Percentiles rank a stretch among this genome's conserved stretches.
Evolutionary conservation across 2,113 vertebrate genomes (phyloP).

Genomic region (Brachionichthys hirsutus): DNA sequence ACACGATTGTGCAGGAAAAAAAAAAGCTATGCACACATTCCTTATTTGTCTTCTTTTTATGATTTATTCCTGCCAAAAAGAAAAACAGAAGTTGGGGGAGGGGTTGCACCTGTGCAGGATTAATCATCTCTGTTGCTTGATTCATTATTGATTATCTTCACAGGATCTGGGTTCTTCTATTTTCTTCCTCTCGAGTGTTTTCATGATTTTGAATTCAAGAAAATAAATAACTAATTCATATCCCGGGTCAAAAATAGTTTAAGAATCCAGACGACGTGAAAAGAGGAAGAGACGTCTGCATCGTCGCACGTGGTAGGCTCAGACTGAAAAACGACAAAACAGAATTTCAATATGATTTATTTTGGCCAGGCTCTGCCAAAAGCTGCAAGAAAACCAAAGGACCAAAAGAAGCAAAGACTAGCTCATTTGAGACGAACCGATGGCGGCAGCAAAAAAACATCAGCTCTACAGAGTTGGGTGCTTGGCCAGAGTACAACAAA

Average conservation of each 20-base stretch:
- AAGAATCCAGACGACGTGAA: slow-evolving; percentile 36
- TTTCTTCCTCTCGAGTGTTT: not conserved
- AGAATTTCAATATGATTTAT: slow-evolving; percentile 5
- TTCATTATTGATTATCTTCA: slow-evolving; percentile 48
- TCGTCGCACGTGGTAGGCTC: slow-evolving; percentile 20
- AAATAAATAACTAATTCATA: not conserved
- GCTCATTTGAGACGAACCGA: slow-evolving; percentile 9
- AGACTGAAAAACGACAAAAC: slow-evolving; percentile 3
- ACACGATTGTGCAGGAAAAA: not conserved
- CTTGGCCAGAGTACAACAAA: slow-evolving; percentile 25
- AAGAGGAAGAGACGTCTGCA: slow-evolving; percentile 14
- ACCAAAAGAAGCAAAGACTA: slow-evolving; percentile 8
- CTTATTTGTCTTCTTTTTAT: not conserved
- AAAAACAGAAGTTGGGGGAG: slow-evolving; percentile 1
- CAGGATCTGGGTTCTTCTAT: slow-evolving; percentile 45
- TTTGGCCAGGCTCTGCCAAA: slow-evolving; percentile 13
- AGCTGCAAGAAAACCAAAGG: not conserved
- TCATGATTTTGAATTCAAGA: not conserved
- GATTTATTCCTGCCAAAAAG: not conserved
- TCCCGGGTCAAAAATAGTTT: slow-evolving; percentile 11
- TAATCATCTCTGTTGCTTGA: slow-evolving; percentile 51
- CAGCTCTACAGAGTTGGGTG: not conserved
- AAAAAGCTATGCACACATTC: not conserved
- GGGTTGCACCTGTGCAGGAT: slow-evolving; percentile 42
- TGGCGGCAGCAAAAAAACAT: slow-evolving; percentile 1